These are phyloP conservation scores for Hypomecis atomaria DNA, from an alignment of 2,888 invertebrate species.

Conservation along the genomic window DNA sequence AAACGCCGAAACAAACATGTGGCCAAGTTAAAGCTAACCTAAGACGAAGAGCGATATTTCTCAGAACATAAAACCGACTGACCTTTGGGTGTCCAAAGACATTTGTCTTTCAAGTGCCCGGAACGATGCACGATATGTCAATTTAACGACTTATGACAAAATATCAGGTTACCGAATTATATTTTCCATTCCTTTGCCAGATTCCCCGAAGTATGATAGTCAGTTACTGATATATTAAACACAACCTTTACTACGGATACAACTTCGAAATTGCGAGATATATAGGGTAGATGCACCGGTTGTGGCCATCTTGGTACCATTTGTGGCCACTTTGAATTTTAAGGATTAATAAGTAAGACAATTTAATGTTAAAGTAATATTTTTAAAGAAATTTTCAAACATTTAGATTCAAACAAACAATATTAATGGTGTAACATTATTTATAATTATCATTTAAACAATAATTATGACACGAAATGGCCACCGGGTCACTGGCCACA, in stretches of 20 bases:
- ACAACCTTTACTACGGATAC: too few relatives aligned
- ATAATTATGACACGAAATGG: too few relatives aligned
- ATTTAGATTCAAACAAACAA: too few relatives aligned
- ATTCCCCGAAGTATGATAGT: constrained; percentile 20
- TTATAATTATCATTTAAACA: too few relatives aligned
- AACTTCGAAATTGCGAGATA: constrained; percentile 3
- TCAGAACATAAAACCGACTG: constrained; percentile 56
- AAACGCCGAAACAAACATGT: constrained; percentile 37
- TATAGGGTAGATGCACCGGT: too few relatives aligned
- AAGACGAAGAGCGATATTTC: constrained; percentile 44
- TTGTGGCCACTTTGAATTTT: too few relatives aligned
- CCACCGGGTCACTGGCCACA: too few relatives aligned
- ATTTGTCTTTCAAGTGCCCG: constrained; percentile 59
- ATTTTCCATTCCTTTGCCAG: constrained; percentile 6
- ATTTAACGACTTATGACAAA: constrained; percentile 51
- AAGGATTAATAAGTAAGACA: too few relatives aligned
- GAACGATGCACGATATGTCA: constrained; percentile 43
- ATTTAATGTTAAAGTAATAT: too few relatives aligned
- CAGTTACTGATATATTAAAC: neutral
- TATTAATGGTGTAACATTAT: too few relatives aligned
- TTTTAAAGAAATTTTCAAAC: too few relatives aligned
- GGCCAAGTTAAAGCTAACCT: constrained; percentile 16
- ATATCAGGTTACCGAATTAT: constrained; percentile 55
- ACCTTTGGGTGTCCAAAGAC: constrained; percentile 52
- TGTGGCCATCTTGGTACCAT: too few relatives aligned